A percentile compares a stretch with the other conserved stretches of the same genome.
Conservation (phyloP, 2,888 invertebrate genomes). For the Spisula solida region DNA sequence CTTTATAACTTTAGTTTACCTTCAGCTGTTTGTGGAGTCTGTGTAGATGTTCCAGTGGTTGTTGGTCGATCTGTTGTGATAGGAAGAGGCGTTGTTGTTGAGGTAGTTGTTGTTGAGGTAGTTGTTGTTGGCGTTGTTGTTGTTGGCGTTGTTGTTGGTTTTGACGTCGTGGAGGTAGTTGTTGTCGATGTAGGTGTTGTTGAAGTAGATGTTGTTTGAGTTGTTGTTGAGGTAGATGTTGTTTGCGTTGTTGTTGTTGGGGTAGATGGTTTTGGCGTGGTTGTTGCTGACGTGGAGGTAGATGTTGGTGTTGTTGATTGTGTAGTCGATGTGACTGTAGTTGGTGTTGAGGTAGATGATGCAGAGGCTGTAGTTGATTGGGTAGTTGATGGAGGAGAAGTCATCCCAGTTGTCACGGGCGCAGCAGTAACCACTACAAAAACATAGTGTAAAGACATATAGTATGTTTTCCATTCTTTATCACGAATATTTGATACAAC, state of each 20-base stretch:
- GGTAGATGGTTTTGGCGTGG: slow-evolving; percentile 22
- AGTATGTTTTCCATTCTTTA: too few relatives aligned
- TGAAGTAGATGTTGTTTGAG: slow-evolving; percentile 22
- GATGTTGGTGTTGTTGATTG: slow-evolving; percentile 1
- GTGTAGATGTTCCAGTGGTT: neutral
- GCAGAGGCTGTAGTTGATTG: slow-evolving; percentile 26
- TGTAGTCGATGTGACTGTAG: slow-evolving; percentile 16
- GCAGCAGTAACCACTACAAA: neutral
- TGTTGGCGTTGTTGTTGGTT: neutral
- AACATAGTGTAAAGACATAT: too few relatives aligned
- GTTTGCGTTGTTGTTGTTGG: slow-evolving; percentile 29
- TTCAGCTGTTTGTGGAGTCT: too few relatives aligned
- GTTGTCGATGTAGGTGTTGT: slow-evolving; percentile 14
- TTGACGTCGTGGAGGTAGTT: slow-evolving; percentile 17
- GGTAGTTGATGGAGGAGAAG: slow-evolving; percentile 20
- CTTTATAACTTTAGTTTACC: too few relatives aligned
- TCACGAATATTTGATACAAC: too few relatives aligned
- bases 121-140: neutral
- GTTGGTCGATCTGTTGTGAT: neutral
- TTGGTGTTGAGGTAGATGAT: slow-evolving; percentile 28
- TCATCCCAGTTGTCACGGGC: neutral
- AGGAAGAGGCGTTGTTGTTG: slow-evolving; percentile 20
- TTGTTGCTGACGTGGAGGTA: neutral
- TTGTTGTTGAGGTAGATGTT: slow-evolving; percentile 24
- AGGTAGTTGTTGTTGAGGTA: slow-evolving; percentile 5